These are phyloP conservation scores for Excalfactoria chinensis DNA, from an alignment of 2,113 vertebrate species.

Conservation along the genomic window DNA sequence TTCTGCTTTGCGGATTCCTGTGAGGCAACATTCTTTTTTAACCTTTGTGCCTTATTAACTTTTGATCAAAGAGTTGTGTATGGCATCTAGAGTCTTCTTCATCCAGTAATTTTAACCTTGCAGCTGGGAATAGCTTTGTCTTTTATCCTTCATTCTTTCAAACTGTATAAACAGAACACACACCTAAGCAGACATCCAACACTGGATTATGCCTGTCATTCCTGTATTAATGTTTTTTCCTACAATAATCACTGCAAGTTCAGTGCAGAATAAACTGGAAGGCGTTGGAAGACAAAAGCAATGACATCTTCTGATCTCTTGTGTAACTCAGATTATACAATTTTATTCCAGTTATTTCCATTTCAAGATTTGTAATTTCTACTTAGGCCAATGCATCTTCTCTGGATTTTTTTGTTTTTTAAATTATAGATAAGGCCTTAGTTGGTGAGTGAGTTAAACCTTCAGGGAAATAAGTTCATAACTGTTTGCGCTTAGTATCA, in stretches of 20 bases:
- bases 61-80: not conserved
- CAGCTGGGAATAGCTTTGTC: not conserved
- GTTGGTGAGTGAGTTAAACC: not conserved
- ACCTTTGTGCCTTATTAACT: not conserved
- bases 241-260: not conserved
- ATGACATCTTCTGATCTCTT: not conserved
- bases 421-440: not conserved
- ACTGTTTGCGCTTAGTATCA: not conserved
- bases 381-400: not conserved
- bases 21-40: not conserved
- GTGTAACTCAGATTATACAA: not conserved
- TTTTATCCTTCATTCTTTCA: not conserved
- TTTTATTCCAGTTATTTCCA: not conserved
- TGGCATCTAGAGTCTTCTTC: not conserved
- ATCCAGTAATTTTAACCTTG: not conserved
- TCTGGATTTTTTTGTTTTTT: not conserved
- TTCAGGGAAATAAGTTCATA: not conserved
- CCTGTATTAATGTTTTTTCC: accelerated
- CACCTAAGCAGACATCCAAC: accelerated
- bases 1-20: not conserved
- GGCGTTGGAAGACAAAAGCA: not conserved
- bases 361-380: not conserved
- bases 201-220: accelerated
- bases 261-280: not conserved
- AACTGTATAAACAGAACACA: not conserved